A percentile compares a stretch with the other conserved stretches of the same genome.
Conservation (phyloP, 2,113 vertebrate species). For the Melanerpes aurifrons region DNA sequence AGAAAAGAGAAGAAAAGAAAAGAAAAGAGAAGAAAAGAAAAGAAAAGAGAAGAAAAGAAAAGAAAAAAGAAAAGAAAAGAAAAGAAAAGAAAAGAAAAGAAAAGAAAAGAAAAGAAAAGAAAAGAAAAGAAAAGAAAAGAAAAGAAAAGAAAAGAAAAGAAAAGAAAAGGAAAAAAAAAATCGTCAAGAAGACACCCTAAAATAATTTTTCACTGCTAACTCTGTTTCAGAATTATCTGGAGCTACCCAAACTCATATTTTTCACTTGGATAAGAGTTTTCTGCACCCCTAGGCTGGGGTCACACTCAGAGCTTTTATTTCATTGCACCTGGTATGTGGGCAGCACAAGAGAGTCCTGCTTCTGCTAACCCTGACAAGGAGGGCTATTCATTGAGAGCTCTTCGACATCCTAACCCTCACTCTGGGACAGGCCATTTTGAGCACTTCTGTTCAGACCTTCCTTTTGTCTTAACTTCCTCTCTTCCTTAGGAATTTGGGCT, state of each 20-base stretch:
- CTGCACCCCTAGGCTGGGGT: background rate
- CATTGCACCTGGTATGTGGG: conserved; percentile 54
- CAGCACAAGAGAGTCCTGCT: conserved; percentile 33
- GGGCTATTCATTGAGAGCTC: conserved; percentile 17
- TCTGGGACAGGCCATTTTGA: background rate
- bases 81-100: rapidly evolving
- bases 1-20: rapidly evolving
- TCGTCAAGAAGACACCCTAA: background rate
- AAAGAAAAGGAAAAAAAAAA: rapidly evolving
- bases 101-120: rapidly evolving
- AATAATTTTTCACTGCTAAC: background rate
- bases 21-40: too few relatives aligned
- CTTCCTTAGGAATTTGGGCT: background rate
- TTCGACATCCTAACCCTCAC: background rate
- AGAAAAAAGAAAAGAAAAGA: background rate
- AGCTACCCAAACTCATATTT: conserved; percentile 21
- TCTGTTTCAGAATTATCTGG: conserved; percentile 8
- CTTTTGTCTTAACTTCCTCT: conserved; percentile 56
- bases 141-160: rapidly evolving
- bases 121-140: background rate
- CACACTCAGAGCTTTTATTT: conserved; percentile 61
- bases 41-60: too few relatives aligned
- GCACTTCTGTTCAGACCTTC: conserved; percentile 21
- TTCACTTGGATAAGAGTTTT: conserved; percentile 1
- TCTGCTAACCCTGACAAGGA: conserved; percentile 35